Evolutionary conservation across 2,113 vertebrate genomes (phyloP), one percentile per base, ranked within the genome.

Genomic region (Xenus cinereus): DNA sequence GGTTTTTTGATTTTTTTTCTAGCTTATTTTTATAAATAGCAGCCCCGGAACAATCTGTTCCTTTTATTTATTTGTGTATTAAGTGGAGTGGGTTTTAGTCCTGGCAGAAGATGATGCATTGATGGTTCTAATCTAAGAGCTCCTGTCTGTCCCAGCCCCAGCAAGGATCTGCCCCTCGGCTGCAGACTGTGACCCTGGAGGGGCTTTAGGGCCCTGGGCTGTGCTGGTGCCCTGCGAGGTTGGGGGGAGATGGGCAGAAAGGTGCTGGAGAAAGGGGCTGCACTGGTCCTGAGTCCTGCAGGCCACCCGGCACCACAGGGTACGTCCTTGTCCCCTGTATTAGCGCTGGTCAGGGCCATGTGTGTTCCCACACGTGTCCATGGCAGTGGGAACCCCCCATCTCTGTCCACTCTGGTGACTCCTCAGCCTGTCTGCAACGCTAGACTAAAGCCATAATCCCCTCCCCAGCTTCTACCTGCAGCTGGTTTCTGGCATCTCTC

Each of bases 61-160:
- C 50, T 71, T 69, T 57, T 94, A 46, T 93, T 93, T 93, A 35
- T 96, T 90, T 92, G 88, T 92, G 66, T 73, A 32, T n/a, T 23
- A 85, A 83, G 71, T 5, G 37, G 60, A 91, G 73, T 45, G 73
- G 62, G 30, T 76, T 43, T 64, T 63, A 10, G 59, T 53, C 69
- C 84, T 74, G 95, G 92, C 87, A 69, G 84, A 77, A 77, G 87
- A 71, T 7, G 43, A 77, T 39, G 82, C 1, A 0, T 54, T 22
- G 64, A 46, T 62, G 93, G 81, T 59, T 87, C 24, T 39, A 18
- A 72, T 43, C 37, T 7, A 16, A 43, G 37, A 74, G 53, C 76
- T 91, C 35, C 68, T 1, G 4, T 62, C n/a, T 57, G 48, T 35
- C n/a, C 75, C 50, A 33, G 60, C 32, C 46, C 22, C 17, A 39